phyloP scores from a whole-genome alignment of 2,888 invertebrate species.

The Corythucha ciliata region DNA sequence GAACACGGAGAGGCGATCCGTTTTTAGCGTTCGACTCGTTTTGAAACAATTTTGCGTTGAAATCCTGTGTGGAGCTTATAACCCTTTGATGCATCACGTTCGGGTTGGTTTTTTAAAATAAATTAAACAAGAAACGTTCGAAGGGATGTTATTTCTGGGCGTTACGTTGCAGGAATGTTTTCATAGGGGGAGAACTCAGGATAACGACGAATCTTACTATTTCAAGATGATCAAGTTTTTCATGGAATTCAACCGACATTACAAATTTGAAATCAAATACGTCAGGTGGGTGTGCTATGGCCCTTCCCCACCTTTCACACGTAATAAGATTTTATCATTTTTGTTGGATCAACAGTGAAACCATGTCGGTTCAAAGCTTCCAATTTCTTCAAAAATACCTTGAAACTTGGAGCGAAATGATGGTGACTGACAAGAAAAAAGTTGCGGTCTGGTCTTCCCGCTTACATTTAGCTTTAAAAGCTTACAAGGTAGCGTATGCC shows the following conservation, averaged over 20 bases:
- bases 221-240: slow-evolving; percentile 91
- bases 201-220: slow-evolving; percentile 87
- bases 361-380: slow-evolving; percentile 81
- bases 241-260: slow-evolving; percentile 91
- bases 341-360: slow-evolving; percentile 64
- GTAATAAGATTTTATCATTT: neutral
- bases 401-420: slow-evolving; percentile 75
- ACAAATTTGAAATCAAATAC: slow-evolving; percentile 76
- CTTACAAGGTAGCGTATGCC: slow-evolving; percentile 47
- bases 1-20: slow-evolving; percentile 64
- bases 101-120: too few relatives aligned
- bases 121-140: too few relatives aligned
- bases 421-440: slow-evolving; percentile 77
- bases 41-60: slow-evolving; percentile 90
- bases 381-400: slow-evolving; percentile 91
- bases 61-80: slow-evolving; percentile 86
- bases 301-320: neutral
- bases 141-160: too few relatives aligned
- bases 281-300: slow-evolving; percentile 57
- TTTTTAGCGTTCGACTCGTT: slow-evolving; percentile 78
- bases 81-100: slow-evolving; percentile 80
- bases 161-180: slow-evolving; percentile 42
- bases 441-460: slow-evolving; percentile 71
- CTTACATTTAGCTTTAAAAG: slow-evolving; percentile 70
- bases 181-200: slow-evolving; percentile 51